Conservation (phyloP, 2,888 invertebrate species). For the Amitus sp. region DNA sequence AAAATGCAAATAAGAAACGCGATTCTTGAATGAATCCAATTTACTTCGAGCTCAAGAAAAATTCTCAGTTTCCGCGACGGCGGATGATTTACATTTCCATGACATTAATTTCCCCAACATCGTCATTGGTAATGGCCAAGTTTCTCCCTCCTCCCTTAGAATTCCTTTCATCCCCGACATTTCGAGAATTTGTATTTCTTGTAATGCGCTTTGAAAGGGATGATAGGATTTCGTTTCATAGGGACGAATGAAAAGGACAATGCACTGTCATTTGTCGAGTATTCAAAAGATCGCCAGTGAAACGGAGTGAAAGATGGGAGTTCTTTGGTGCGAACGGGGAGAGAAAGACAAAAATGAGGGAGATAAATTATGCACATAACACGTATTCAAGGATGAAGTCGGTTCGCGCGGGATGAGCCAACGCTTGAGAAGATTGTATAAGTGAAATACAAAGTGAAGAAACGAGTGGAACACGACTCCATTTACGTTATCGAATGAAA, state of each 20-base stretch:
- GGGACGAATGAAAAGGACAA: conserved; percentile 23
- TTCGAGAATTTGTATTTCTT: conserved; percentile 20
- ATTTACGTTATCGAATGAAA: conserved; percentile 1
- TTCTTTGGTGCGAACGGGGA: conserved; percentile 18
- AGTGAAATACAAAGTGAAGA: conserved; percentile 36
- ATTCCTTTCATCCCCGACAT: conserved; percentile 15
- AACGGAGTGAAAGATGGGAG: conserved; percentile 30
- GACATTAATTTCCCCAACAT: conserved; percentile 11
- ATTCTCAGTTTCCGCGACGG: conserved; percentile 1
- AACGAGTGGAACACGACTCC: conserved; percentile 20
- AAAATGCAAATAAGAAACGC: conserved; percentile 1
- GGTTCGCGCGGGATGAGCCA: conserved; percentile 24
- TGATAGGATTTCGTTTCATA: conserved; percentile 15
- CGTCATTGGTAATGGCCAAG: not conserved
- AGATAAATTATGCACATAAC: conserved; percentile 35
- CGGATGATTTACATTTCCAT: conserved; percentile 21
- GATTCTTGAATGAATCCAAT: not conserved
- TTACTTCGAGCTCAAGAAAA: not conserved
- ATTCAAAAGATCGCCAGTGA: conserved; percentile 27
- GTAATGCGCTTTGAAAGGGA: conserved; percentile 12
- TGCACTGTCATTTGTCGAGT: conserved; percentile 30
- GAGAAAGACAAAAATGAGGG: conserved; percentile 26
- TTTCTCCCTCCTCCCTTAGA: not conserved
- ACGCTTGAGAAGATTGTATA: conserved; percentile 26
- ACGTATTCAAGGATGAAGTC: conserved; percentile 36